Base-by-base conservation (phyloP, 2,113 vertebrate genomes). In the Thunnus maccoyii region DNA sequence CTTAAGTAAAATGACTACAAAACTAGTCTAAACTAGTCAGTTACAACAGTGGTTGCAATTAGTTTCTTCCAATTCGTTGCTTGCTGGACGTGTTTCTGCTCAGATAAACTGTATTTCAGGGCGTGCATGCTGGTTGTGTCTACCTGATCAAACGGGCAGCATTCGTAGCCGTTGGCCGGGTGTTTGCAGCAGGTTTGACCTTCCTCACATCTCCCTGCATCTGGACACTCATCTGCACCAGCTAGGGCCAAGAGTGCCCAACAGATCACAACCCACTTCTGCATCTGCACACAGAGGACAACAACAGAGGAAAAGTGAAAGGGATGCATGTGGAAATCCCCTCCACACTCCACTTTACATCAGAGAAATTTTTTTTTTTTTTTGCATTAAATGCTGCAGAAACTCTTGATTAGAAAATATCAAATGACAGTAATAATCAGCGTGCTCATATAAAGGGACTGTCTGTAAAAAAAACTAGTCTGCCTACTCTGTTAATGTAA, bases 101-200 rank as follows among this genome's bases (percentile, higher is more conserved):
- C 30, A 27, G 48, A 22, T 41, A 14, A 50, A 27, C 11, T 30
- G 1, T 17, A 18, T 36, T 32, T 25, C 27, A 66, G 55, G 15
- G 3, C 2, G 5, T 65, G n/a, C 12, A 56, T 2, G 47, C 30
- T 44, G 12, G 3, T 4, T 13, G 10, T 14, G 12, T 10, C 30
- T 68, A 90, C 92, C 68, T 95, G 74, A 62, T 92, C 80, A 48
- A 91, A 78, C 0, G 93, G 95, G 80, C 96, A 96, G 86, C 96
- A 96, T 2, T 83, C 89, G 68, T 92, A 95, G 4, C 79, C 56
- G 2, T 56, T 87, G 4, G 5, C 6, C 14, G 86, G 82, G 63
- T 50, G 81, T 0, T 56, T 92, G 83, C 97, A 97, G 94, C 96
- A 97, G 1, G 96, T 96, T 87, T 78, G 88, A 10, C 93, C 93